A percentile compares a stretch with the other conserved stretches of the same genome.
phyloP scores from a whole-genome alignment of 2,888 invertebrate genomes.

The Mythimna ferrago region DNA sequence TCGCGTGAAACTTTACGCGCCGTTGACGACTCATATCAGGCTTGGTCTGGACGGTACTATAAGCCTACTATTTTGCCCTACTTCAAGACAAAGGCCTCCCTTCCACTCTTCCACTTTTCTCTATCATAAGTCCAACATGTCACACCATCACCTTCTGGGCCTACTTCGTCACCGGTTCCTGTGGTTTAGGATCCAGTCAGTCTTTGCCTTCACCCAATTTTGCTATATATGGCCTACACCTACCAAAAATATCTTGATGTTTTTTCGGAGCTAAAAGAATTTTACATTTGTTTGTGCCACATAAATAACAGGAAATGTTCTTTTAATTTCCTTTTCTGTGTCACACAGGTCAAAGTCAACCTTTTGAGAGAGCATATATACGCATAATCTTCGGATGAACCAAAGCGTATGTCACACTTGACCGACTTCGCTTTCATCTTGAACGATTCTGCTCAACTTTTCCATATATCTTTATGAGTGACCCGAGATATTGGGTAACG shows the following conservation, averaged over 20 bases:
- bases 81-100: no score
- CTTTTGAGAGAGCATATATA: constrained; percentile 51
- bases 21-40: no score
- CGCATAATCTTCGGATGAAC: constrained; percentile 55
- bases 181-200: no score
- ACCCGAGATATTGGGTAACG: constrained; percentile 56
- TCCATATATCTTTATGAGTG: constrained; percentile 61
- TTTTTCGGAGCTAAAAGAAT: background rate
- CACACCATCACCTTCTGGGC: no score
- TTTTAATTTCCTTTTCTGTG: constrained; percentile 24
- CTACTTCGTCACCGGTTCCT: no score
- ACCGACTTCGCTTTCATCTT: constrained; percentile 66
- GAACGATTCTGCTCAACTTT: constrained; percentile 54
- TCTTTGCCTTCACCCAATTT: no score
- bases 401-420: constrained; percentile 60
- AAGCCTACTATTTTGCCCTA: no score
- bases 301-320: constrained; percentile 14
- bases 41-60: no score
- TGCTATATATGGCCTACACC: no score
- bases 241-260: background rate
- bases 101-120: no score
- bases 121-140: no score
- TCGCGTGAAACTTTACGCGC: no score
- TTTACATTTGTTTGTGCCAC: background rate
- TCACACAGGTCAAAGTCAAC: constrained; percentile 23